Base-by-base conservation (phyloP, 2,797 vertebrate genomes). In the Oreortyx pictus region DNA sequence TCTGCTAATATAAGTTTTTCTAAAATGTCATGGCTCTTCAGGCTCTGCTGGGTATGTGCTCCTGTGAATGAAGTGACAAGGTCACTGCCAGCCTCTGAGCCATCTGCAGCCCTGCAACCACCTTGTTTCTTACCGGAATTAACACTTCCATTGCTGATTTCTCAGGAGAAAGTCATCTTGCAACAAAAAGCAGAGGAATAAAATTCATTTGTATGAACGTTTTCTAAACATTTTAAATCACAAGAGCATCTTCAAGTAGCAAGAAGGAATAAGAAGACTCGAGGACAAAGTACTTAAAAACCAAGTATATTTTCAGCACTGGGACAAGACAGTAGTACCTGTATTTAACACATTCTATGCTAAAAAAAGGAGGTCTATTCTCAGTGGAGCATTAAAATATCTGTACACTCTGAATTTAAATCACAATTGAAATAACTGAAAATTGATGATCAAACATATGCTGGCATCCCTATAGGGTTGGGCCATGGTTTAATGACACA, bases 171-270 rank as follows among this genome's bases (percentile, higher is more conserved):
- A 86, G 15, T 1, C 17, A 89, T 13, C 27, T 39, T 0, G 0
- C 29, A 22, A 87, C 37, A 66, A 56, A 78, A 94, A 50, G 6
- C 60, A 73, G 39, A 80, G 24, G 23, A 85, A 39, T 56, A 59
- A 41, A 37, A 87, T 64, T 19, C 4, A 67, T 67, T 52, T 64
- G 33, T 66, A 61, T 22, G 66, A 90, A 85, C 8, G 41, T 70
- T 90, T 70, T 52, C 33, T 41, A 82, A 74, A 14, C 5, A 61
- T 79, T 93, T 89, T 7, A 87, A 81, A 87, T 39, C 39, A 44
- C 86, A 79, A 60, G 11, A 82, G 35, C 6, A 70, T 73, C 43
- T 86, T 82, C 15, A 50, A 44, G 44, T 10, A 88, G 60, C 50
- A 73, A 2, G 47, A 78, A 92, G 50, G 39, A 83, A 64, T 24